Conservation (phyloP, 2,888 invertebrate species). For the Acronicta aceris region DNA sequence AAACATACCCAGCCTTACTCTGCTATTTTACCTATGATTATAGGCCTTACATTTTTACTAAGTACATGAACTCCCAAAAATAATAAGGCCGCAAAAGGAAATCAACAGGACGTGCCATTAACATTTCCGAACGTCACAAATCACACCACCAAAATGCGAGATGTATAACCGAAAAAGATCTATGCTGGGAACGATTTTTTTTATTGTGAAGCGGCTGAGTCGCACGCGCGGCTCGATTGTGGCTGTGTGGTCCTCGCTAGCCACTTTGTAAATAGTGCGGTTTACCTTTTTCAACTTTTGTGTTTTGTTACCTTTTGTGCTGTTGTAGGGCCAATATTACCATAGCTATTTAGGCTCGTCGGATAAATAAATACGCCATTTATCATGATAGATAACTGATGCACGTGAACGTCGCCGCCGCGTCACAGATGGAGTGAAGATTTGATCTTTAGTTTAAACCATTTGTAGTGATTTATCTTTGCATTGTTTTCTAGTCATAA, state of each 20-base stretch:
- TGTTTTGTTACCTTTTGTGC: slow-evolving; percentile 90
- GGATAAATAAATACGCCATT: slow-evolving; percentile 89
- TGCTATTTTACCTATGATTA: slow-evolving; percentile 13
- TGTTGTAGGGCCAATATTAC: slow-evolving; percentile 89
- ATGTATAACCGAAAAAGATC: slow-evolving; percentile 88
- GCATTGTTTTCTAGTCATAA: slow-evolving; percentile 72
- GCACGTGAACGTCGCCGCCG: slow-evolving; percentile 82
- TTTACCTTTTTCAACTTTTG: slow-evolving; percentile 90
- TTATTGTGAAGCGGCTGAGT: slow-evolving; percentile 81
- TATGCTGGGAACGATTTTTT: slow-evolving; percentile 86
- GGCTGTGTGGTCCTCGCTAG: slow-evolving; percentile 89
- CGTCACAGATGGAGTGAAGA: slow-evolving; percentile 82
- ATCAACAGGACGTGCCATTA: slow-evolving; percentile 82
- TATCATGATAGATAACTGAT: slow-evolving; percentile 89
- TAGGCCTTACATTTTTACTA: slow-evolving; percentile 7
- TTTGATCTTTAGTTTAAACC: slow-evolving; percentile 79
- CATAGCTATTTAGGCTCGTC: slow-evolving; percentile 89
- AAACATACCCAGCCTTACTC: slow-evolving; percentile 27
- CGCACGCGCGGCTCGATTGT: slow-evolving; percentile 89
- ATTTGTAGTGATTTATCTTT: slow-evolving; percentile 80
- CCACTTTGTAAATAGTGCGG: slow-evolving; percentile 90
- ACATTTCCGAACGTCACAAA: slow-evolving; percentile 89
- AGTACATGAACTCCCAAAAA: slow-evolving; percentile 39
- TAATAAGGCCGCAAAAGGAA: slow-evolving; percentile 69
- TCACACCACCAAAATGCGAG: slow-evolving; percentile 88